phyloP scores from a whole-genome alignment of 2,113 vertebrate genomes.

The Sterrhoptilus dennistouni region DNA sequence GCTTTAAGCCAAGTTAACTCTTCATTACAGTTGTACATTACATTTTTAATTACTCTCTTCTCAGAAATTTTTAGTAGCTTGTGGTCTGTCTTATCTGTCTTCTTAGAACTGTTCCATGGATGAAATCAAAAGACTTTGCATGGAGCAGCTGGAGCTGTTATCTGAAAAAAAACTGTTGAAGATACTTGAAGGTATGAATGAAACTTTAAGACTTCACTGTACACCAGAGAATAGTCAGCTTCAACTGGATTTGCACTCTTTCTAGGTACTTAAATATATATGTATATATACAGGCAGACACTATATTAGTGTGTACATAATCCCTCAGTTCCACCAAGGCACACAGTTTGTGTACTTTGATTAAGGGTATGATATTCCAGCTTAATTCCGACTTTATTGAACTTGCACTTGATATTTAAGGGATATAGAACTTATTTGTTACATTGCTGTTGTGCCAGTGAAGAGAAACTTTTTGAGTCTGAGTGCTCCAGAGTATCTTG shows the following conservation, averaged over 20 bases:
- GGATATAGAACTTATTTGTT: not conserved
- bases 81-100: conserved; percentile 6
- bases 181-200: conserved; percentile 88
- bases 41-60: not conserved
- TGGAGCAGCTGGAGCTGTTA: conserved; percentile 90
- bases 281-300: not conserved
- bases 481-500: not conserved
- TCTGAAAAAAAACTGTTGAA: conserved; percentile 87
- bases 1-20: not conserved
- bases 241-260: not conserved
- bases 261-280: not conserved
- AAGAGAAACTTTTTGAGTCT: not conserved
- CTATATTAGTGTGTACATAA: not conserved
- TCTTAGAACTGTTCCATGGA: conserved; percentile 85
- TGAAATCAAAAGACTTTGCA: conserved; percentile 91
- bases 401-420: not conserved
- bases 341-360: not conserved
- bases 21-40: not conserved
- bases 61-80: conserved; percentile 26
- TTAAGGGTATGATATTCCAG: not conserved
- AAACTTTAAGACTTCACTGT: not conserved
- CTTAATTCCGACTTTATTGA: not conserved
- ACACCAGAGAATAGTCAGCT: not conserved
- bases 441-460: not conserved
- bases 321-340: not conserved